A percentile compares a stretch with the other conserved stretches of the same genome.
Evolutionary conservation across 2,113 vertebrate species (phyloP).

Genomic region (Lipotes vexillifer): DNA sequence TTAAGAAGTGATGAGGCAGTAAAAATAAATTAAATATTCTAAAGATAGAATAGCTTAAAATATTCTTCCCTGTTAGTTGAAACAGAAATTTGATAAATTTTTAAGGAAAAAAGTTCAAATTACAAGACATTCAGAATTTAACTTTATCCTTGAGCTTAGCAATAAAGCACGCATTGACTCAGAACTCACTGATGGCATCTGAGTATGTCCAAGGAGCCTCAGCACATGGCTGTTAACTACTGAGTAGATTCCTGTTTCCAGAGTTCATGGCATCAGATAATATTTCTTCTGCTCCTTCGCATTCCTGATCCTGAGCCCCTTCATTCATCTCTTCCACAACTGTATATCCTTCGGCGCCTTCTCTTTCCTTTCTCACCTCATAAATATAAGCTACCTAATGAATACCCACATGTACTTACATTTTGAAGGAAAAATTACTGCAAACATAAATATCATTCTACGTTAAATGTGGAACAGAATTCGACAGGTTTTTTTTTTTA

Average conservation of each 20-base stretch:
- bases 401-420: not conserved
- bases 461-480: slow-evolving; percentile 17
- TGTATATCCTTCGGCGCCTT: not conserved
- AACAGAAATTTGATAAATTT: not conserved
- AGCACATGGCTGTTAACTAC: not conserved
- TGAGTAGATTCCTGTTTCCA: not conserved
- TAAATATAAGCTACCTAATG: not conserved
- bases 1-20: not conserved
- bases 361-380: not conserved
- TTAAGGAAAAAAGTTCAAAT: not conserved
- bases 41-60: not conserved
- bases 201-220: not conserved
- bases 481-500: slow-evolving; percentile 12
- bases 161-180: not conserved
- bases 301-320: not conserved
- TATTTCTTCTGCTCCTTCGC: not conserved
- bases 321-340: not conserved
- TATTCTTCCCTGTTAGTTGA: not conserved
- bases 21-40: not conserved
- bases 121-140: not conserved
- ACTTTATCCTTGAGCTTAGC: not conserved
- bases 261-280: not conserved
- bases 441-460: not conserved
- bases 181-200: not conserved
- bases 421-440: not conserved